Evolutionary conservation across 2,113 vertebrate species (phyloP).

Genomic region (Pan troglodytes): DNA sequence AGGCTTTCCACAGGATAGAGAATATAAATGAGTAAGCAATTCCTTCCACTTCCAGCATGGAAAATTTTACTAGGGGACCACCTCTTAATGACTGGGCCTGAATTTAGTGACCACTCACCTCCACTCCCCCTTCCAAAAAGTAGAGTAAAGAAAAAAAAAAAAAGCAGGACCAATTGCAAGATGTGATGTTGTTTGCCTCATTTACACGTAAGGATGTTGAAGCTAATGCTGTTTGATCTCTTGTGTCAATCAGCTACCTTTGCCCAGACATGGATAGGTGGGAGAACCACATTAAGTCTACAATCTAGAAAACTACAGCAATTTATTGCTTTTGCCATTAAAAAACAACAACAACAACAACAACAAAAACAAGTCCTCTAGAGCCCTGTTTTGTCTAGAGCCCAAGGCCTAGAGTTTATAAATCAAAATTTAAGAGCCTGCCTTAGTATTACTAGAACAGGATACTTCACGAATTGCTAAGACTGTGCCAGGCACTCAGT

Average conservation of each 20-base stretch:
- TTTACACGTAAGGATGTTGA: neutral
- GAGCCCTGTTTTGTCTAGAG: neutral
- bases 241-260: neutral
- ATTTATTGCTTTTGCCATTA: neutral
- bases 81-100: neutral
- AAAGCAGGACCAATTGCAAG: neutral
- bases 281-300: neutral
- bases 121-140: neutral
- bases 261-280: neutral
- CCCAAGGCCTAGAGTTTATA: neutral
- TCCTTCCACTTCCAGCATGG: conserved; percentile 30
- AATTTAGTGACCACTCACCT: neutral
- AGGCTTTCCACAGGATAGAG: conserved; percentile 65
- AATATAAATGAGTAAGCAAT: conserved; percentile 51
- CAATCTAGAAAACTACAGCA: neutral
- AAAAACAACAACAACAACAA: neutral
- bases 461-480: neutral
- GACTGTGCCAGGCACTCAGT: neutral
- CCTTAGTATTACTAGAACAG: neutral
- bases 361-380: too few species aligned
- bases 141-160: neutral
- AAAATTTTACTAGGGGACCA: neutral
- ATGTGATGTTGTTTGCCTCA: neutral
- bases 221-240: neutral
- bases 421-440: neutral